These are phyloP conservation scores for Holotrichia oblita DNA, from an alignment of 1,140 invertebrate species.

Conservation along the genomic window DNA sequence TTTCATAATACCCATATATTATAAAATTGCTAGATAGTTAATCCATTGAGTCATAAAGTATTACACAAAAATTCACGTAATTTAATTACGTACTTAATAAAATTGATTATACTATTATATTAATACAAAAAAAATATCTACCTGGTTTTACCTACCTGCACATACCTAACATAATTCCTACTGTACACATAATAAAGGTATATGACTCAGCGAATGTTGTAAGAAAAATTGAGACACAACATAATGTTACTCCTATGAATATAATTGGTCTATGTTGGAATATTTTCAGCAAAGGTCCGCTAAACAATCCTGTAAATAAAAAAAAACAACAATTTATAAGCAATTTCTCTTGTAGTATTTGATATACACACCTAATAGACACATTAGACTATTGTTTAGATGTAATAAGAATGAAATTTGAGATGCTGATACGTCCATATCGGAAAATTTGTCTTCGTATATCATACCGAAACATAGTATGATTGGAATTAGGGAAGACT, in stretches of 20 bases:
- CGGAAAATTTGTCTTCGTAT: slow-evolving; percentile 52
- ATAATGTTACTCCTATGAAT: slow-evolving; percentile 50
- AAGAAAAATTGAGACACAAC: slow-evolving; percentile 54
- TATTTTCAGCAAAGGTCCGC: slow-evolving; percentile 57
- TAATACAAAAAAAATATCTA: slow-evolving; percentile 21
- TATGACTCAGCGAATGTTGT: slow-evolving; percentile 55
- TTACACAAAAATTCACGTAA: too few relatives aligned
- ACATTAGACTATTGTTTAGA: slow-evolving; percentile 55
- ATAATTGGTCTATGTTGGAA: slow-evolving; percentile 54
- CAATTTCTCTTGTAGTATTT: neutral
- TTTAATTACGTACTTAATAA: too few relatives aligned
- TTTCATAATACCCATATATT: neutral
- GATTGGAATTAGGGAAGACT: slow-evolving; percentile 52
- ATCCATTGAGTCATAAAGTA: too few relatives aligned
- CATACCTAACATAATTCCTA: slow-evolving; percentile 58
- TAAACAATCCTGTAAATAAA: slow-evolving; percentile 54
- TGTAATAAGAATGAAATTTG: slow-evolving; percentile 57
- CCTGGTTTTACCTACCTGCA: slow-evolving; percentile 24
- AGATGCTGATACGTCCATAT: slow-evolving; percentile 51
- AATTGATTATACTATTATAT: neutral
- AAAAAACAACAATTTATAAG: slow-evolving; percentile 44
- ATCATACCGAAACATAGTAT: slow-evolving; percentile 57
- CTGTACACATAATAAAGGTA: slow-evolving; percentile 52
- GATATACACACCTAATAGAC: slow-evolving; percentile 50
- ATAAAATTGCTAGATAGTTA: neutral